Conservation (phyloP, 2,888 invertebrate genomes). For the Torymus tubicola region DNA sequence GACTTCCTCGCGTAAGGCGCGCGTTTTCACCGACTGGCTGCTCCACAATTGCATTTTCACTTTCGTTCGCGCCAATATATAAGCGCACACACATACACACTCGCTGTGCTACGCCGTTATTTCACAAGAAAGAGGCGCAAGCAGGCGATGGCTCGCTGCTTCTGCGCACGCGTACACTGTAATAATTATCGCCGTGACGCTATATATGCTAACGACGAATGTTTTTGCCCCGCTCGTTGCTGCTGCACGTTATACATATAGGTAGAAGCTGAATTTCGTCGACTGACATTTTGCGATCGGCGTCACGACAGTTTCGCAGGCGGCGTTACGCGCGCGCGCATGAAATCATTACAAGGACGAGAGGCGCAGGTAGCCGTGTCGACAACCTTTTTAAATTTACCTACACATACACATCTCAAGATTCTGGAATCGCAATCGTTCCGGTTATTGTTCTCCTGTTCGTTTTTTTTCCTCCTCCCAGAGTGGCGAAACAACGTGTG, state of each 20-base stretch:
- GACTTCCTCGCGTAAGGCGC: not conserved
- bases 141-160: not conserved
- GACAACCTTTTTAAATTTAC: slow-evolving; percentile 26
- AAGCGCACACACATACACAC: not conserved
- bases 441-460: slow-evolving; percentile 37
- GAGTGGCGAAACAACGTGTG: not conserved
- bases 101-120: not conserved
- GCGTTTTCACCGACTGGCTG: not conserved
- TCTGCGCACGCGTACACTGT: not conserved
- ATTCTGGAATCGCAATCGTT: slow-evolving; percentile 5
- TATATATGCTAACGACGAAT: not conserved
- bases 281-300: too few relatives aligned
- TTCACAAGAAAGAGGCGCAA: not conserved
- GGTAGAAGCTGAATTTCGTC: too few relatives aligned
- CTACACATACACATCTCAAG: not conserved
- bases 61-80: not conserved
- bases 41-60: slow-evolving; percentile 1
- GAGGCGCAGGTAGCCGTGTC: slow-evolving; percentile 28
- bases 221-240: too few relatives aligned
- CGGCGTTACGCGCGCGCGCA: not conserved
- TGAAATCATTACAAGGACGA: slow-evolving; percentile 42
- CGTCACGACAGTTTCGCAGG: not conserved
- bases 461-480: not conserved
- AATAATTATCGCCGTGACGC: slow-evolving; percentile 19
- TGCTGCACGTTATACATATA: too few relatives aligned